Percentiles rank a stretch among this genome's conserved stretches.
phyloP scores from a whole-genome alignment of 2,888 invertebrate genomes.

The Rhodophaea formosa region DNA sequence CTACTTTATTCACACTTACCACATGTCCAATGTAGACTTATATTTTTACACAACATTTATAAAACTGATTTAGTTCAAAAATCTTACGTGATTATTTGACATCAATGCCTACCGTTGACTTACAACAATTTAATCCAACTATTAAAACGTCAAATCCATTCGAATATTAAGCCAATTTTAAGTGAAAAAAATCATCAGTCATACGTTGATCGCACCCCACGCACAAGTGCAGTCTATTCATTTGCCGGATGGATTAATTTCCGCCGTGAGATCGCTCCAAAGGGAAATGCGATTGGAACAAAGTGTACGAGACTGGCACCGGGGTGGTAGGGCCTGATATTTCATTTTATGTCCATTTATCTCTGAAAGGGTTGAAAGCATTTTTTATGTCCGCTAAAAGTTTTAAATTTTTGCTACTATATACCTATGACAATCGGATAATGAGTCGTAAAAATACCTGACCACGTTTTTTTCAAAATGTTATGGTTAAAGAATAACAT shows the following conservation, averaged over 20 bases:
- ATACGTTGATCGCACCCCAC: slow-evolving; percentile 57
- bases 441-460: neutral
- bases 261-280: slow-evolving; percentile 75
- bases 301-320: slow-evolving; percentile 55
- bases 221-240: slow-evolving; percentile 77
- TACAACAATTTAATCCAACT: neutral
- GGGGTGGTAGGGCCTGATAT: slow-evolving; percentile 54
- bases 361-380: slow-evolving; percentile 49
- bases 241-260: slow-evolving; percentile 79
- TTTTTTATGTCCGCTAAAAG: slow-evolving; percentile 33
- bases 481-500: too few species aligned
- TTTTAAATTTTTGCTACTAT: slow-evolving; percentile 21
- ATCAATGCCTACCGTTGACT: too few species aligned
- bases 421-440: neutral
- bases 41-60: too few species aligned
- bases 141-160: slow-evolving; percentile 3
- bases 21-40: too few species aligned
- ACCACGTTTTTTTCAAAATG: too few species aligned
- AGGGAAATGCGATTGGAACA: slow-evolving; percentile 78
- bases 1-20: too few species aligned
- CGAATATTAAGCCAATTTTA: slow-evolving; percentile 28
- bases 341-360: slow-evolving; percentile 63
- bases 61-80: too few species aligned
- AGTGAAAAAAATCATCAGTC: slow-evolving; percentile 52
- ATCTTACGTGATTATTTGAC: too few species aligned